Evolutionary conservation across 2,113 vertebrate species (phyloP), one percentile per base, ranked within the genome.

Genomic region (Dasyprocta punctata): DNA sequence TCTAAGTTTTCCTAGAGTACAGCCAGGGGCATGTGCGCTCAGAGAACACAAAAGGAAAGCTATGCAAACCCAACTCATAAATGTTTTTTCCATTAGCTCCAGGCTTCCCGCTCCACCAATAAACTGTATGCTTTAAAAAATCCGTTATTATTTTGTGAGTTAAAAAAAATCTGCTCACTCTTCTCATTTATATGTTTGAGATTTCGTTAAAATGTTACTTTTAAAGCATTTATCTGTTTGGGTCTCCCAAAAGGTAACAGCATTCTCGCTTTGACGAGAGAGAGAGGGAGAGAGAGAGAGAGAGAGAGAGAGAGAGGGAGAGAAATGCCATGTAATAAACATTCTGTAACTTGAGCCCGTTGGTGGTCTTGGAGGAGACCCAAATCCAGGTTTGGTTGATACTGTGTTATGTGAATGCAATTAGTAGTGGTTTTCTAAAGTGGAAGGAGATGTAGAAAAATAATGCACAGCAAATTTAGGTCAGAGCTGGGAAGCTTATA

Each of bases 291-390:
- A 65, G 61, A 30, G 61, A 12, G 67, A 69, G 65, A 69, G 67
- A 11, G 9, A 22, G 71, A 97, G 95, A 96, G 65, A 87, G 87
- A 96, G 60, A 60, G 71, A 20, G 77, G 7, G 38, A 5, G 71
- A 11, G 20, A 24, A 17, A 65, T 20, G 71, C 36, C 87, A n/a
- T 97, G 98, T 95, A 96, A 97, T 85, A 86, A 97, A 69, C 82
- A 98, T 38, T n/a, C 90, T 97, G 97, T 98, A 98, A 98, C 0
- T 1, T 96, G 97, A 98, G 90, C 95, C 98, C 98, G 95, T 82
- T 99, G 99, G 99, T 99, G 99, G 99, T 99, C 99, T 99, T 99
- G 99, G 99, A 99, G 98, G 87, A 98, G 97, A 96, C 99, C 98
- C 99, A 99, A 96, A 96, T 98, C 82, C 96, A 98, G 98, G 99